Conservation (phyloP, 2,113 vertebrate genomes). For the Phasianus colchicus region DNA sequence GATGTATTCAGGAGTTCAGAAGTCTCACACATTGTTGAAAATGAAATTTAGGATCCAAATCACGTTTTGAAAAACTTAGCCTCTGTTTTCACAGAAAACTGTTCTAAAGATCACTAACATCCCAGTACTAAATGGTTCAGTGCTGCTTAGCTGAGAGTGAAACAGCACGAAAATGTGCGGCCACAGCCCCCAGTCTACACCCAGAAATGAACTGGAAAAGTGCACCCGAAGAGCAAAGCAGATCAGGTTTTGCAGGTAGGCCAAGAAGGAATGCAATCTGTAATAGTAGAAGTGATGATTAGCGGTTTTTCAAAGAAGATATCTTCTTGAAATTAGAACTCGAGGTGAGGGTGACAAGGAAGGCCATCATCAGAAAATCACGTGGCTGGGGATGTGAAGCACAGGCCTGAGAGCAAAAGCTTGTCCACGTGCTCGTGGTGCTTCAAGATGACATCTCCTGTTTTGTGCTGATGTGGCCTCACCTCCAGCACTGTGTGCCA, state of each 20-base stretch:
- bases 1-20: not conserved
- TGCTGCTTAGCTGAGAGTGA: not conserved
- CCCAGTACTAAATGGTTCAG: fast-evolving
- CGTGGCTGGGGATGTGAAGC: not conserved
- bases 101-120: not conserved
- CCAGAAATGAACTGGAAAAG: not conserved
- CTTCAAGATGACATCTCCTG: not conserved
- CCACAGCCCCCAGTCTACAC: not conserved
- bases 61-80: not conserved
- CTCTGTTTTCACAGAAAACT: not conserved
- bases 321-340: constrained; percentile 34
- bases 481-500: not conserved
- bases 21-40: not conserved
- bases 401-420: fast-evolving
- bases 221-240: not conserved
- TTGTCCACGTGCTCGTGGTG: not conserved
- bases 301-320: constrained; percentile 3
- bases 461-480: not conserved
- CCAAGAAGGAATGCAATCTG: constrained; percentile 10
- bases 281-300: constrained; percentile 30
- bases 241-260: not conserved
- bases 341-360: not conserved
- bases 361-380: not conserved
- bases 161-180: fast-evolving
- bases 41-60: not conserved